These are phyloP conservation scores for Cabera pusaria DNA, from an alignment of 2,888 invertebrate species.

Conservation along the genomic window DNA sequence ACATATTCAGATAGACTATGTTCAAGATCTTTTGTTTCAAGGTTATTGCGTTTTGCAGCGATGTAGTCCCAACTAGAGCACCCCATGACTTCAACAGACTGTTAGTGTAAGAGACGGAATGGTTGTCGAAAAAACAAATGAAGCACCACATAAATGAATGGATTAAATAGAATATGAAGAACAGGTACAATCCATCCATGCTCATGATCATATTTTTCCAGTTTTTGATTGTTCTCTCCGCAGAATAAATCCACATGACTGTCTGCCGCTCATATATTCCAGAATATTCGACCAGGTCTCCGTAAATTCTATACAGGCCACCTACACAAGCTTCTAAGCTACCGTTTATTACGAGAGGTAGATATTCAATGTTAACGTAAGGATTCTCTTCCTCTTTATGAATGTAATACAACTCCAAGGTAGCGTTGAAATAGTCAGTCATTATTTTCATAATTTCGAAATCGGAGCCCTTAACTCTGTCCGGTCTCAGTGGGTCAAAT, in stretches of 20 bases:
- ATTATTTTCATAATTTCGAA: conserved; percentile 59
- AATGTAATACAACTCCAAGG: conserved; percentile 48
- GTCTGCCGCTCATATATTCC: conserved; percentile 57
- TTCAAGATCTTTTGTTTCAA: conserved; percentile 60
- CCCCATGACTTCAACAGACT: conserved; percentile 58
- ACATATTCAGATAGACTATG: conserved; percentile 51
- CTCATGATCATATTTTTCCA: conserved; percentile 55
- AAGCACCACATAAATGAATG: conserved; percentile 52
- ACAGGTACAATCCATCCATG: conserved; percentile 52
- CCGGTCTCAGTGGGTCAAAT: conserved; percentile 42
- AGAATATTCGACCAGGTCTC: conserved; percentile 58
- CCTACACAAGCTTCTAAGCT: conserved; percentile 62
- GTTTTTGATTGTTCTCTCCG: conserved; percentile 46
- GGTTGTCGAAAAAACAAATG: conserved; percentile 45
- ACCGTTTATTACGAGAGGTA: conserved; percentile 53
- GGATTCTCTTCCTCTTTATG: conserved; percentile 47
- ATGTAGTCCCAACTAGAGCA: conserved; percentile 50
- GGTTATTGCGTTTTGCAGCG: conserved; percentile 50
- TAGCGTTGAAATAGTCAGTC: conserved; percentile 52
- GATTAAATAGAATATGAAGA: conserved; percentile 52
- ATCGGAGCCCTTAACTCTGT: conserved; percentile 48
- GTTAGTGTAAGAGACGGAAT: conserved; percentile 37
- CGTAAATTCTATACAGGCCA: conserved; percentile 59
- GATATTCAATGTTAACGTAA: conserved; percentile 33
- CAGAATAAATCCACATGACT: conserved; percentile 57